A percentile compares a stretch with the other conserved stretches of the same genome.
Evolutionary conservation across 2,888 invertebrate species (phyloP).

Genomic region (Lamellibrachia satsuma): DNA sequence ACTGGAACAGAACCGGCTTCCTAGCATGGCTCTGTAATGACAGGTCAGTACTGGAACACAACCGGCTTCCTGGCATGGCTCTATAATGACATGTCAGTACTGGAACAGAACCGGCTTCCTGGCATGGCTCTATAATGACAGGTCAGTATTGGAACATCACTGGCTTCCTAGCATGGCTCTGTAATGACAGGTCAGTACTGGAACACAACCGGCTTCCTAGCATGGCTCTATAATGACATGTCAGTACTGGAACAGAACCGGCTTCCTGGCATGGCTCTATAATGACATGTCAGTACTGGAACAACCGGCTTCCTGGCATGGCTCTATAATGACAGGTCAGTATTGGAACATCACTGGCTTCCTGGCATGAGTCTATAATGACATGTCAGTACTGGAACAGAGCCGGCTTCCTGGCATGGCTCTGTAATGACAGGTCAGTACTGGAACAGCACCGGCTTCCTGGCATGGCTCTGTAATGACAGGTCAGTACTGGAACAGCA

Average conservation of each 20-base stretch:
- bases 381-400: conserved; percentile 33
- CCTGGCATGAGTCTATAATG: conserved; percentile 55
- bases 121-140: conserved; percentile 55
- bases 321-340: conserved; percentile 51
- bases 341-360: conserved; percentile 65
- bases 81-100: conserved; percentile 44
- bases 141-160: conserved; percentile 64
- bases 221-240: conserved; percentile 55
- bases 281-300: conserved; percentile 63
- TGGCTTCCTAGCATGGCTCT: conserved; percentile 55
- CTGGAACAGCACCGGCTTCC: conserved; percentile 63
- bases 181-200: conserved; percentile 61
- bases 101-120: conserved; percentile 63
- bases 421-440: conserved; percentile 43
- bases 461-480: conserved; percentile 56
- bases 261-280: conserved; percentile 57
- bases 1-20: conserved; percentile 51
- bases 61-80: too few species aligned
- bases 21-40: conserved; percentile 68
- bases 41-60: conserved; percentile 46
- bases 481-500: conserved; percentile 64
- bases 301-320: conserved; percentile 55
- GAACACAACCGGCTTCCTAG: conserved; percentile 59
- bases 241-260: conserved; percentile 64
- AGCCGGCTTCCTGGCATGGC: too few species aligned